phyloP scores from a whole-genome alignment of 64 coral and sea anemone genomes.

The Astreopora myriophthalma region DNA sequence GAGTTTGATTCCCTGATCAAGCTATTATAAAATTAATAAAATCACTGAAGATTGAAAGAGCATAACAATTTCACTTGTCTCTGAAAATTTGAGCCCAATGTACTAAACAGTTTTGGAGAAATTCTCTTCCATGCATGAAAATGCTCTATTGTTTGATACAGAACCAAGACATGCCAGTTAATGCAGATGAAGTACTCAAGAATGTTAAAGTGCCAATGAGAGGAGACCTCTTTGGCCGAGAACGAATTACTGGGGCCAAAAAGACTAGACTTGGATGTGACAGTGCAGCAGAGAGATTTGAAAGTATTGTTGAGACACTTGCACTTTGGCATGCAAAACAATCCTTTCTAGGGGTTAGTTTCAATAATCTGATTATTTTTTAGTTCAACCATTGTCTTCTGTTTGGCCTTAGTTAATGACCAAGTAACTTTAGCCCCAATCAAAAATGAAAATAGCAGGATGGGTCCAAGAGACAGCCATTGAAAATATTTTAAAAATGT shows the following conservation, averaged over 20 bases:
- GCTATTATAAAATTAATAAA: background rate
- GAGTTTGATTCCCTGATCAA: background rate
- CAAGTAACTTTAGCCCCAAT: background rate
- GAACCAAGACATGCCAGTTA: background rate
- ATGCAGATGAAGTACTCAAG: background rate
- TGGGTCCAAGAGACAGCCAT: background rate
- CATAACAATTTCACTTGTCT: background rate
- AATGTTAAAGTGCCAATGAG: background rate
- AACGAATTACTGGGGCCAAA: background rate
- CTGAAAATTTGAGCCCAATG: background rate
- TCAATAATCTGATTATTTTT: background rate
- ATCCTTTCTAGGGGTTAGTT: background rate
- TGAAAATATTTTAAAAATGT: background rate
- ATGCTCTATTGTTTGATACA: background rate
- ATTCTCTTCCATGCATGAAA: background rate
- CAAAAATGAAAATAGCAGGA: constrained; percentile 18
- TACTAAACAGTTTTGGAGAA: background rate
- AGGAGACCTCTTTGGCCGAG: background rate
- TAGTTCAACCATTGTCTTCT: background rate
- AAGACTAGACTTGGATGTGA: background rate
- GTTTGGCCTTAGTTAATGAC: background rate
- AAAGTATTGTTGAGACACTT: background rate
- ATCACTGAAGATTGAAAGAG: background rate
- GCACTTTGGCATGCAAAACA: background rate
- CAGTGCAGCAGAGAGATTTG: background rate